Conservation (phyloP, 2,113 vertebrate species). For the Grallaria varia region DNA sequence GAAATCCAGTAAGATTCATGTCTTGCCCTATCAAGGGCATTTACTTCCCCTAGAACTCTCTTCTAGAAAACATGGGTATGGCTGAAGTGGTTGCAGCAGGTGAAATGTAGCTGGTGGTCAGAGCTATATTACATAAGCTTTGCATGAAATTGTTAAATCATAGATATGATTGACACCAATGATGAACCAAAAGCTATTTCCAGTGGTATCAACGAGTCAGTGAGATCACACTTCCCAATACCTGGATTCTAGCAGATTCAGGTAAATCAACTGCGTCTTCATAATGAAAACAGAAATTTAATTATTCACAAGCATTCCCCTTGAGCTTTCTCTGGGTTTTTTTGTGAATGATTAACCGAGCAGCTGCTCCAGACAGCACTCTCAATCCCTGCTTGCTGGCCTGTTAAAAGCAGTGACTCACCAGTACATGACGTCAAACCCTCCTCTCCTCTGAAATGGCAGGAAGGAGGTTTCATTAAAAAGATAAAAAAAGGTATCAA, state of each 20-base stretch:
- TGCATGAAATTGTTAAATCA: background rate
- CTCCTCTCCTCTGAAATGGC: conserved; percentile 48
- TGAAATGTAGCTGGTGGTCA: background rate
- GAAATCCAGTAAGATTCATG: background rate
- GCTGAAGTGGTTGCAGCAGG: background rate
- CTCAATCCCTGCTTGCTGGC: conserved; percentile 56
- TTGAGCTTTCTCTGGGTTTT: conserved; percentile 64
- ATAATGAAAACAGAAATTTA: conserved; percentile 76
- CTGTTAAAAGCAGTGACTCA: conserved; percentile 74
- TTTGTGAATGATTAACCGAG: conserved; percentile 79
- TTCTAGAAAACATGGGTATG: background rate
- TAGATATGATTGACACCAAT: background rate
- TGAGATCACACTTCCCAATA: conserved; percentile 19
- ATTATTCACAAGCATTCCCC: conserved; percentile 74
- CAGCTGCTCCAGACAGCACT: conserved; percentile 62
- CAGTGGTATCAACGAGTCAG: background rate
- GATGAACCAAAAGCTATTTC: conserved; percentile 1
- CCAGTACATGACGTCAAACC: conserved; percentile 70
- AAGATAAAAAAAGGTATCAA: conserved; percentile 52
- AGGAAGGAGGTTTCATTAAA: conserved; percentile 65
- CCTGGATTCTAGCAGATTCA: conserved; percentile 42
- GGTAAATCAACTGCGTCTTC: conserved; percentile 50
- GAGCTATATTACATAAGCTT: background rate
- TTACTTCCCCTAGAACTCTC: background rate
- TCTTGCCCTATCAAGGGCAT: background rate